Base-by-base conservation (phyloP, 2,888 invertebrate species). In the Ischnus inquisitorius region DNA sequence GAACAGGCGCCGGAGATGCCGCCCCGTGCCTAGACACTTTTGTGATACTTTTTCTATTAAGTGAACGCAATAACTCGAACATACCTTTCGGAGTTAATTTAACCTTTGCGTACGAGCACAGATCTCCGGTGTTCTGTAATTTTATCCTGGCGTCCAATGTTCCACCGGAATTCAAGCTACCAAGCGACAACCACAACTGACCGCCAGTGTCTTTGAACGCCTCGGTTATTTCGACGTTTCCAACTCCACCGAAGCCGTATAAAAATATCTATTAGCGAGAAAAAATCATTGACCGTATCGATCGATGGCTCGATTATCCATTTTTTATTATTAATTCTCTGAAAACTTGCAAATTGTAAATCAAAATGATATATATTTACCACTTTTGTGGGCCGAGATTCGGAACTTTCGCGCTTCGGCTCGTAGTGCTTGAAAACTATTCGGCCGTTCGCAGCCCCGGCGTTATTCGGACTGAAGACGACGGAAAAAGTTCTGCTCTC, bases 211-310 rank as follows among this genome's bases (percentile, higher is more conserved):
- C 96, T 88, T 95, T 95, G 0, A 94, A 93, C 14, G 95, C 92
- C 81, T 94, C 94, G 22, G 93, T 93, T 14, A 95, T 93, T 71
- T 95, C 94, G 0, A 95, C 90, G 85, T 93, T 94, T 0, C 94
- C 94, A 86, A 94, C 94, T 0, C 96, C 96, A 1, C 96, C 96
- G 87, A 95, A 96, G 1, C 95, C 96, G 88, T 94, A 95, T 6
- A 96, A 91, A 89, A 93, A 90, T 88, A 95, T 92, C 90, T 93
- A 16, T 69, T 46, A 82, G 6, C 5, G 25, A 60, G 10, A 60
- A 60, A 3, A 60, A 12, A 10, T n/a, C n/a, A 28, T n/a, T 60
- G 4, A 60, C 4, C 28, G 12, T 60, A 28, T 14, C 60, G 25
- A n/a, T 4, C 1, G 54, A 68, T 65, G 1, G 43, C 54, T 54